Evolutionary conservation across 2,797 vertebrate genomes (phyloP).

Genomic region (Takifugu ocellatus): DNA sequence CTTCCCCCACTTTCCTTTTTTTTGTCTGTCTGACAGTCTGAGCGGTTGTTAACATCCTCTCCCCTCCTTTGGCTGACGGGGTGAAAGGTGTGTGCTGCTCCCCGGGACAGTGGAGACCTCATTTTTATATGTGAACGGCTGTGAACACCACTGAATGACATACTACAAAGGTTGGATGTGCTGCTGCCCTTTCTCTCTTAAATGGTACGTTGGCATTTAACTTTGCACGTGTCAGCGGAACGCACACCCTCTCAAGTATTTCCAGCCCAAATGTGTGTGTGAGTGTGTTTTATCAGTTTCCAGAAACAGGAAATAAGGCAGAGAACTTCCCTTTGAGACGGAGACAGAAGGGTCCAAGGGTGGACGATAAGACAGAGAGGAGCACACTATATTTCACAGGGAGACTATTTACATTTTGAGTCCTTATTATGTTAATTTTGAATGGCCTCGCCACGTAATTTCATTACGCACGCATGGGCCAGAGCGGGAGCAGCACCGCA

Average conservation of each 20-base stretch:
- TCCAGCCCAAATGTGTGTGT: constrained; percentile 67
- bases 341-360: constrained; percentile 5
- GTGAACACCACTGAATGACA: constrained; percentile 80
- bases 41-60: constrained; percentile 56
- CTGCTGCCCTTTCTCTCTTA: constrained; percentile 82
- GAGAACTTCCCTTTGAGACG: constrained; percentile 7
- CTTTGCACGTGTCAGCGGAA: constrained; percentile 82
- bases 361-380: constrained; percentile 44
- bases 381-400: constrained; percentile 59
- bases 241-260: constrained; percentile 76
- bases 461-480: constrained; percentile 69
- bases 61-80: constrained; percentile 48
- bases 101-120: constrained; percentile 68
- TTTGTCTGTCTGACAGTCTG: constrained; percentile 42
- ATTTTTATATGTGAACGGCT: constrained; percentile 76
- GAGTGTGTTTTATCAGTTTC: constrained; percentile 50
- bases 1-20: constrained; percentile 2
- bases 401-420: constrained; percentile 72
- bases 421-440: constrained; percentile 74
- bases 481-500: constrained; percentile 63
- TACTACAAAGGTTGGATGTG: constrained; percentile 82
- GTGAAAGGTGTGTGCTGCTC: constrained; percentile 65
- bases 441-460: constrained; percentile 75
- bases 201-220: constrained; percentile 86
- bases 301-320: constrained; percentile 49